A percentile compares a stretch with the other conserved stretches of the same genome.
phyloP scores from a whole-genome alignment of 2,113 vertebrate species.

The Gallinago jamesoni region DNA sequence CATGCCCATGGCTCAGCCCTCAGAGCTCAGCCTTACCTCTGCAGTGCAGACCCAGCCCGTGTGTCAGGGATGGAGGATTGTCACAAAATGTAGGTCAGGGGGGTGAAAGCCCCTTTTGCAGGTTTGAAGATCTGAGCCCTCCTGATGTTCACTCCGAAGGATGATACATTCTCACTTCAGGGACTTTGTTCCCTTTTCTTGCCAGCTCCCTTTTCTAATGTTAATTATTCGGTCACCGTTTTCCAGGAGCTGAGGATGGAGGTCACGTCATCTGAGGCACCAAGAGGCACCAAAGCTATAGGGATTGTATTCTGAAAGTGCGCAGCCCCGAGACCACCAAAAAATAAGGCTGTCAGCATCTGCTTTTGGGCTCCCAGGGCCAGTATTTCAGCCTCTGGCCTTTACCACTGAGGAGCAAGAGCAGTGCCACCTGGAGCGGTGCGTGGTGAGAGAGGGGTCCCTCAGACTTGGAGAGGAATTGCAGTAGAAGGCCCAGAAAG shows the following conservation, averaged over 20 bases:
- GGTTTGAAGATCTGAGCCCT: neutral
- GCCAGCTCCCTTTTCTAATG: neutral
- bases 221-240: rapidly evolving
- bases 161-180: neutral
- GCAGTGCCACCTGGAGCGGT: neutral
- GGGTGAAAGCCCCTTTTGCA: neutral
- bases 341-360: neutral
- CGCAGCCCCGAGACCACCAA: neutral
- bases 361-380: neutral
- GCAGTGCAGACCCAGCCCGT: neutral
- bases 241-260: neutral
- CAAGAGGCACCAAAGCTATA: neutral
- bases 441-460: neutral
- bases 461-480: neutral
- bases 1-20: neutral
- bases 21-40: neutral
- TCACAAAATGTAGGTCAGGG: neutral
- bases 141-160: neutral
- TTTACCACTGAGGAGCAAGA: neutral
- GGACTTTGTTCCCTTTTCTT: neutral
- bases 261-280: neutral
- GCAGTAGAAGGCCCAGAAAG: neutral
- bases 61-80: neutral
- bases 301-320: neutral
- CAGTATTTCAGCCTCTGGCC: neutral